phyloP scores from a whole-genome alignment of 2,888 invertebrate genomes.

The Metellina segmentata region DNA sequence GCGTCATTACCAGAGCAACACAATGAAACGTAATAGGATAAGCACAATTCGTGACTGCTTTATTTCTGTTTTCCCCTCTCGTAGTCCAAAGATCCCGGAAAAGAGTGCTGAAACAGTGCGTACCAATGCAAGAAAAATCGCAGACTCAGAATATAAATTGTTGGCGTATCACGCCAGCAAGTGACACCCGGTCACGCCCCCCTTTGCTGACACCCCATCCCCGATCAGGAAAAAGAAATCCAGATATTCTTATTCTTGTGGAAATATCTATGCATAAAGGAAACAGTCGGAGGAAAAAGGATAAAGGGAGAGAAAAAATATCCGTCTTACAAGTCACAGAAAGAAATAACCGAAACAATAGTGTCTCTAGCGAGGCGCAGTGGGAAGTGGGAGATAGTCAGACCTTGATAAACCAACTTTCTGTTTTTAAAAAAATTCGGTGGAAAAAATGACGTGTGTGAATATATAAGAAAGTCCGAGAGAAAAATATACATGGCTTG shows the following conservation, averaged over 20 bases:
- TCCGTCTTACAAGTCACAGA: background rate
- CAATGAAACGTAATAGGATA: too few species aligned
- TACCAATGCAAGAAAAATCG: too few species aligned
- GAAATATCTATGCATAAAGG: constrained; percentile 22
- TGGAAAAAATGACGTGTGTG: background rate
- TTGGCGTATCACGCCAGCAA: constrained; percentile 22
- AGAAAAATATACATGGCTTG: background rate
- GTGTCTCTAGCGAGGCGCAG: background rate
- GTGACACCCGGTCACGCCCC: background rate
- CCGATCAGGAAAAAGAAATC: background rate
- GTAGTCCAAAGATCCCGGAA: too few species aligned
- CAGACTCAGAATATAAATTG: constrained; percentile 34
- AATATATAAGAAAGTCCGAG: constrained; percentile 18
- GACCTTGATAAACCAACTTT: constrained; percentile 30
- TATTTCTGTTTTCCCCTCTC: too few species aligned
- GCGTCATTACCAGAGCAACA: too few species aligned
- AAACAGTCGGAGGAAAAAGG: too few species aligned
- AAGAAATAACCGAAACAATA: constrained; percentile 45
- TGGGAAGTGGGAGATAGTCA: background rate
- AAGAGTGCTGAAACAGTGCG: too few species aligned
- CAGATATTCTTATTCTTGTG: constrained; percentile 23
- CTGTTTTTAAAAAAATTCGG: background rate
- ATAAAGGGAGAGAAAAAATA: background rate
- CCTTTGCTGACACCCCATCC: background rate
- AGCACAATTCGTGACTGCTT: too few species aligned